These are phyloP conservation scores for Artemia sinica DNA, from an alignment of 2,888 invertebrate species.

Conservation along the genomic window DNA sequence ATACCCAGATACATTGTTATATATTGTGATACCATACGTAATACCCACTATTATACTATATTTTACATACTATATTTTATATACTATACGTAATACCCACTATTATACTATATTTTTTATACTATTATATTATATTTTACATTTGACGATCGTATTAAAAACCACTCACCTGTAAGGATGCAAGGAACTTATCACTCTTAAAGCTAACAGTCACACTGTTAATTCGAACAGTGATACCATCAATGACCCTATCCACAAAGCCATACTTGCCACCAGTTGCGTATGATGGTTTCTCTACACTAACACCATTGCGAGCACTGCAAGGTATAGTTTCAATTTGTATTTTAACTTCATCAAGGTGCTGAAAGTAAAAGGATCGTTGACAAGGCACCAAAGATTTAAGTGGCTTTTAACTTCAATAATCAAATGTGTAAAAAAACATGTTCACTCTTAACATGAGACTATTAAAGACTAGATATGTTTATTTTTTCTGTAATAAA, in stretches of 20 bases:
- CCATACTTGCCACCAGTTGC: slow-evolving; percentile 53
- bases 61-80: no score
- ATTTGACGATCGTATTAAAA: not conserved
- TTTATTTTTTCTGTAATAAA: no score
- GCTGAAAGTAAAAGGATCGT: slow-evolving; percentile 37
- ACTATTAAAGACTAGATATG: no score
- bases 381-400: slow-evolving; percentile 19
- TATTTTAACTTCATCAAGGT: slow-evolving; percentile 79
- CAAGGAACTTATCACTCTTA: slow-evolving; percentile 81
- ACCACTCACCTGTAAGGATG: slow-evolving; percentile 70
- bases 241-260: slow-evolving; percentile 81
- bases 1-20: no score
- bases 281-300: slow-evolving; percentile 29
- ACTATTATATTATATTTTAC: no score
- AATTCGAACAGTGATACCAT: slow-evolving; percentile 88
- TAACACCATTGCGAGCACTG: slow-evolving; percentile 37
- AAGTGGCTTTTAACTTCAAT: not conserved
- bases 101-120: no score
- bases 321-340: slow-evolving; percentile 82
- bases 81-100: no score
- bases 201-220: slow-evolving; percentile 88
- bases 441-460: no score
- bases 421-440: no score
- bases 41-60: no score
- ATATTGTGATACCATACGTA: no score